These are phyloP conservation scores for Bagarius yarrelli DNA, from an alignment of 2,113 vertebrate genomes.

Conservation along the genomic window DNA sequence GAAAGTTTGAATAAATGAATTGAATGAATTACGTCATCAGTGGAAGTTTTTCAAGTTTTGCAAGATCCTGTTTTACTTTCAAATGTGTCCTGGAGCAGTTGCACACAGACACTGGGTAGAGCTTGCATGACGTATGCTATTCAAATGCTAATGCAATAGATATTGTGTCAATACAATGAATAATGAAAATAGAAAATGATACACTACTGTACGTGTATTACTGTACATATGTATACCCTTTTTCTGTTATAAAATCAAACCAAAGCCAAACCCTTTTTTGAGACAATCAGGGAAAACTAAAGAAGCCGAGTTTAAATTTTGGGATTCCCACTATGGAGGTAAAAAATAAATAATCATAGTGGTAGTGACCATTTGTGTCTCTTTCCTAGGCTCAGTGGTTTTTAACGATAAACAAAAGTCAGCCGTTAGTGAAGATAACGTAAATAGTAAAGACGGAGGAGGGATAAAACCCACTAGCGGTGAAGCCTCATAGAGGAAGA, in stretches of 20 bases:
- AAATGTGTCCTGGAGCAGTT: not conserved
- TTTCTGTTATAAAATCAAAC: not conserved
- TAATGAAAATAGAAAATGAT: not conserved
- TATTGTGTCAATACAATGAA: not conserved
- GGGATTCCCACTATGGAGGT: not conserved
- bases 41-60: slow-evolving; percentile 14
- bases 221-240: not conserved
- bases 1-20: not conserved
- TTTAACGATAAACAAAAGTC: slow-evolving; percentile 8
- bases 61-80: slow-evolving; percentile 4
- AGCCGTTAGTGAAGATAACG: not conserved
- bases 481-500: slow-evolving; percentile 11
- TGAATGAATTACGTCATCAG: slow-evolving; percentile 6
- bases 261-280: not conserved
- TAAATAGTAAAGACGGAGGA: slow-evolving; percentile 39
- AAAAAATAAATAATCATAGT: not conserved
- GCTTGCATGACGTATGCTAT: not conserved
- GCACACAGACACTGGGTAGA: not conserved
- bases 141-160: not conserved
- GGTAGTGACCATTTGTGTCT: not conserved
- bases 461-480: slow-evolving; percentile 25
- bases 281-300: not conserved
- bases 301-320: not conserved
- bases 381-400: not conserved
- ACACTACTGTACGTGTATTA: not conserved